phyloP scores from a whole-genome alignment of 1,140 invertebrate species.

The Drosophila littoralis region DNA sequence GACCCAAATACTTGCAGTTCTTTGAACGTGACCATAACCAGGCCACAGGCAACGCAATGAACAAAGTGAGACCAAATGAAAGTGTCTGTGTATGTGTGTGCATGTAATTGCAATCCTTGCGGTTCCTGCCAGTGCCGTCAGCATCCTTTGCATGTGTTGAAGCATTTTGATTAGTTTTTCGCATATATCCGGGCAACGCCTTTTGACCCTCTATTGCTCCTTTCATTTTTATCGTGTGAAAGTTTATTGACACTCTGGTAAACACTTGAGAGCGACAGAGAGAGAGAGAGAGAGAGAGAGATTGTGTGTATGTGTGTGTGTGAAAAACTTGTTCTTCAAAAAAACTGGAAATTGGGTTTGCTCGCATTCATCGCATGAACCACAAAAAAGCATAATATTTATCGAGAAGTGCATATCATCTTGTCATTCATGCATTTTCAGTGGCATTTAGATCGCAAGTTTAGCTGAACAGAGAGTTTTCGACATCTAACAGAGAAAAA shows the following conservation, averaged over 20 bases:
- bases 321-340: constrained; percentile 13
- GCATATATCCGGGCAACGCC: constrained; percentile 35
- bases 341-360: constrained; percentile 64
- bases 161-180: constrained; percentile 67
- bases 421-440: constrained; percentile 54
- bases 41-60: constrained; percentile 37
- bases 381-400: constrained; percentile 26
- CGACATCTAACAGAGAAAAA: not conserved
- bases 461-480: not conserved
- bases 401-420: constrained; percentile 43
- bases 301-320: not conserved
- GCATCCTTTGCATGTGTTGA: constrained; percentile 19
- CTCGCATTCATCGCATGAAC: constrained; percentile 36
- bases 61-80: not conserved
- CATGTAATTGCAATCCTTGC: constrained; percentile 30
- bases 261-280: not conserved
- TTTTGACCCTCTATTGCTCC: constrained; percentile 13
- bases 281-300: constrained; percentile 2
- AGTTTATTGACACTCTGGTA: constrained; percentile 38
- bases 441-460: constrained; percentile 46
- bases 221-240: constrained; percentile 20
- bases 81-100: not conserved
- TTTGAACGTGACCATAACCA: constrained; percentile 33
- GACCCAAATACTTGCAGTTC: constrained; percentile 55
- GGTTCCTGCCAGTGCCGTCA: constrained; percentile 15